Evolutionary conservation across 2,888 invertebrate species (phyloP).

Genomic region (Mythimna lalbum): DNA sequence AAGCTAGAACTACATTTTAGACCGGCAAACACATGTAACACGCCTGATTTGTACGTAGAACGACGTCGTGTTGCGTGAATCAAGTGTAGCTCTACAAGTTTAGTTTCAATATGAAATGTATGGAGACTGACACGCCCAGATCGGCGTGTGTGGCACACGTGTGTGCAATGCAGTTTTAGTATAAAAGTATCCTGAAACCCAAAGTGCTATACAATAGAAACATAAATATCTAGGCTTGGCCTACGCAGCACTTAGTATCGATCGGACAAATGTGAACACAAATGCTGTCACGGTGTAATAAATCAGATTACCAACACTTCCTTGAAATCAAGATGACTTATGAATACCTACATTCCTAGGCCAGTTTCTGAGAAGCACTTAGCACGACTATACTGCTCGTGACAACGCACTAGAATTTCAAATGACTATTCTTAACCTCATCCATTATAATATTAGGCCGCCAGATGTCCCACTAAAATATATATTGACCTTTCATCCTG

Average conservation of each 20-base stretch:
- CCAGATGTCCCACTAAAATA: not conserved
- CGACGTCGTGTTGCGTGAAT: no score
- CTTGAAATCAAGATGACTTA: conserved; percentile 24
- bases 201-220: not conserved
- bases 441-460: conserved; percentile 1
- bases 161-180: no score
- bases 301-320: conserved; percentile 26
- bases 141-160: no score
- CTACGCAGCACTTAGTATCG: conserved; percentile 17
- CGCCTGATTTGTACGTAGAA: no score
- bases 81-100: no score
- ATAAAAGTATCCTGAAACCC: not conserved
- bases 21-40: no score
- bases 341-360: conserved; percentile 5
- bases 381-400: not conserved
- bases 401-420: conserved; percentile 4
- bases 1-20: not conserved
- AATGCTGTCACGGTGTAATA: conserved; percentile 11
- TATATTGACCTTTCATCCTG: not conserved
- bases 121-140: no score
- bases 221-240: not conserved
- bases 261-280: not conserved
- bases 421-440: not conserved
- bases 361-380: conserved; percentile 27
- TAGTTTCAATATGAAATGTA: no score